Conservation (phyloP, 2,797 vertebrate species). For the Cynopterus sphinx region DNA sequence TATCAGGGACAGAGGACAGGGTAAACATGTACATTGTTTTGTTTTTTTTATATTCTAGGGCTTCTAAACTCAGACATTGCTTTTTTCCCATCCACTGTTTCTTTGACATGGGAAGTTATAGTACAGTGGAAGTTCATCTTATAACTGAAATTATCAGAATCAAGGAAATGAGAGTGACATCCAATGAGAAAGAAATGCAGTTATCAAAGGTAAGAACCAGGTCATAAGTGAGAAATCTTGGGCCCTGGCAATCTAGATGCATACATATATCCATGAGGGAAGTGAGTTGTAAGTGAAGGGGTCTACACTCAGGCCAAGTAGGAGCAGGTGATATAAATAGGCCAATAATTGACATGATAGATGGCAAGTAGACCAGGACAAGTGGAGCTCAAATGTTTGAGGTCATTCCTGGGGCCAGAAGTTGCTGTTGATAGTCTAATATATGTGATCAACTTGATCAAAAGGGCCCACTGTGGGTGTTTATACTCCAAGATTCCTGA, state of each 20-base stretch:
- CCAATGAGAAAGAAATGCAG: not conserved
- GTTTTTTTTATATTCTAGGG: not conserved
- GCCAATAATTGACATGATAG: no score
- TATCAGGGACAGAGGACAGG: not conserved
- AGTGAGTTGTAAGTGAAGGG: not conserved
- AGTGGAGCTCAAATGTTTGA: not conserved
- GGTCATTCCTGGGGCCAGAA: not conserved
- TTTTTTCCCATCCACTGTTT: rapidly evolving
- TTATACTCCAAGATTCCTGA: no score
- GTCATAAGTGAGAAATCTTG: not conserved
- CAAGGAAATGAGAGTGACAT: not conserved
- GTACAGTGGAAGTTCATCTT: not conserved
- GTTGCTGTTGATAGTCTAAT: not conserved
- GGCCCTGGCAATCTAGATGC: not conserved
- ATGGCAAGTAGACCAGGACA: no score
- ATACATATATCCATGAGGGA: not conserved
- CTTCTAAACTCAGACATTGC: not conserved
- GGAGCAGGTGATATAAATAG: not conserved
- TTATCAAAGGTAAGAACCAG: not conserved
- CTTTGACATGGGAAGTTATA: no score
- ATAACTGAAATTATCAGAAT: not conserved
- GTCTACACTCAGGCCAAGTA: not conserved
- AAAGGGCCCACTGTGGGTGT: not conserved
- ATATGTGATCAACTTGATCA: not conserved
- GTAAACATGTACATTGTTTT: rapidly evolving